These are phyloP conservation scores for Hiodon alosoides DNA, from an alignment of 2,113 vertebrate species.

Conservation along the genomic window DNA sequence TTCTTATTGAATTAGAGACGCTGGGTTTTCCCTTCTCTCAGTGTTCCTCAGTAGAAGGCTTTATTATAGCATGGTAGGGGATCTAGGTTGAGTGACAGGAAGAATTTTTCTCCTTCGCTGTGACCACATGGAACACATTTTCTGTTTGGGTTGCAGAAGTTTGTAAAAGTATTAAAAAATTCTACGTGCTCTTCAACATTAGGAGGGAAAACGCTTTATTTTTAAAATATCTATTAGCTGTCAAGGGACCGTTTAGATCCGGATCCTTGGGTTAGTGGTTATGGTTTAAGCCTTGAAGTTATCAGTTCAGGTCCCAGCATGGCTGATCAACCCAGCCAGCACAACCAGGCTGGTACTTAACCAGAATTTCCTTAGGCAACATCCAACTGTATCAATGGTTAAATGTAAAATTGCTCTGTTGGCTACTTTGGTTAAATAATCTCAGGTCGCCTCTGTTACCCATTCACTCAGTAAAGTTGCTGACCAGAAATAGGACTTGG, in stretches of 20 bases:
- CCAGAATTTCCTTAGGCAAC: not conserved
- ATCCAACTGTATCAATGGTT: not conserved
- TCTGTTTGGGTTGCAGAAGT: conserved; percentile 39
- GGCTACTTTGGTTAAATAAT: not conserved
- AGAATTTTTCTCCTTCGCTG: conserved; percentile 24
- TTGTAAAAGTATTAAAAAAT: conserved; percentile 24
- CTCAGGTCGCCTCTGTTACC: not conserved
- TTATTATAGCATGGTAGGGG: not conserved
- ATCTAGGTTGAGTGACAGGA: not conserved
- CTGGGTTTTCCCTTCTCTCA: no score
- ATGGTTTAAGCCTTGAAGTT: no score
- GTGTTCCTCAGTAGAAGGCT: no score
- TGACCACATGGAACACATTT: conserved; percentile 48
- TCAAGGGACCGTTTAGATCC: no score
- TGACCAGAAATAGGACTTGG: not conserved
- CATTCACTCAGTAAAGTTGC: not conserved
- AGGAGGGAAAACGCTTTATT: not conserved
- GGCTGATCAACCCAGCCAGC: not conserved
- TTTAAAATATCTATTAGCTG: no score
- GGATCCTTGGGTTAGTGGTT: no score
- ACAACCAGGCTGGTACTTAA: no score
- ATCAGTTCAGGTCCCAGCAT: not conserved
- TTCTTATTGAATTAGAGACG: no score
- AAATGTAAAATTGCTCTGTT: not conserved
- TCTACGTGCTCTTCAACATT: not conserved